phyloP scores from a whole-genome alignment of 2,797 vertebrate genomes.

The Anniella stebbinsi region DNA sequence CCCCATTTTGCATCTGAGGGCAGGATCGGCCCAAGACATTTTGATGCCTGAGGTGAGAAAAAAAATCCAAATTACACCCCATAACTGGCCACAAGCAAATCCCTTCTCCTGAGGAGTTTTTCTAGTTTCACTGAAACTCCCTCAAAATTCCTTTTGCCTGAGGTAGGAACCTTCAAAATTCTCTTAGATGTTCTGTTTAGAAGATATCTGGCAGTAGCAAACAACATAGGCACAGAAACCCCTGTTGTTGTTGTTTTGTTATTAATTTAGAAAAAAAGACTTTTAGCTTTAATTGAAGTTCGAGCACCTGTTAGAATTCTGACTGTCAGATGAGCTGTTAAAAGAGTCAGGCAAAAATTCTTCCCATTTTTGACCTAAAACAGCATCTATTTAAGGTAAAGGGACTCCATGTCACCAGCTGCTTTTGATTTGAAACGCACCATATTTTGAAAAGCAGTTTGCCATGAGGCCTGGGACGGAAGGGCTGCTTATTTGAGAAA shows the following conservation, averaged over 20 bases:
- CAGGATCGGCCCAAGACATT: neutral
- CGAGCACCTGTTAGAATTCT: neutral
- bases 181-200: neutral
- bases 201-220: neutral
- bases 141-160: neutral
- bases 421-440: neutral
- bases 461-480: neutral
- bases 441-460: neutral
- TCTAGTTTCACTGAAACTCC: neutral
- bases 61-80: neutral
- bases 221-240: too few relatives aligned
- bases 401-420: neutral
- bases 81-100: neutral
- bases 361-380: neutral
- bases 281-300: too few relatives aligned
- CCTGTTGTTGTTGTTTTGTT: too few relatives aligned
- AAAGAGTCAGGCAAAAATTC: neutral
- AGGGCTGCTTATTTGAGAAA: neutral
- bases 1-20: neutral
- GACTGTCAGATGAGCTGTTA: neutral
- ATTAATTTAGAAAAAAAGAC: too few relatives aligned
- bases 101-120: neutral
- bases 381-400: too few relatives aligned
- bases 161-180: neutral
- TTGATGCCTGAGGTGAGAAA: neutral